Percentiles rank a stretch among this genome's conserved stretches.
Evolutionary conservation across 1,140 invertebrate genomes (phyloP).

Genomic region (Heliconius hermathena): DNA sequence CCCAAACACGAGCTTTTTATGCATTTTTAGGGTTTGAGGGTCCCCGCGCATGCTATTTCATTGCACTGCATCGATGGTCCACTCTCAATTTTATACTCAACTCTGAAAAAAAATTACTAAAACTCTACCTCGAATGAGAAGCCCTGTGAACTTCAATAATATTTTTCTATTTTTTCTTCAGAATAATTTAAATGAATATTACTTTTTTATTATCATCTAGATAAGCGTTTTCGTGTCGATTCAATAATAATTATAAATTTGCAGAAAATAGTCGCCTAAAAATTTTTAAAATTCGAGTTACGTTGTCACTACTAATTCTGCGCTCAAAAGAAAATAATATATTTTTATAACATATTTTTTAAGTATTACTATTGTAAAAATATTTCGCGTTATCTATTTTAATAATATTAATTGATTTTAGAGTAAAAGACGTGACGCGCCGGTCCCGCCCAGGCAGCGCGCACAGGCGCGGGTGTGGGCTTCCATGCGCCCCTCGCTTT

Average conservation of each 20-base stretch:
- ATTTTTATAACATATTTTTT: conserved; percentile 54
- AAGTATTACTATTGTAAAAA: conserved; percentile 3
- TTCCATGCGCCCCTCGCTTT: conserved; percentile 54
- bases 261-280: not conserved
- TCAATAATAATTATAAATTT: not conserved
- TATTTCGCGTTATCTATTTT: not conserved
- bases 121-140: conserved; percentile 42
- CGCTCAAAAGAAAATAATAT: conserved; percentile 36
- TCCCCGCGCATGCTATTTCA: conserved; percentile 53
- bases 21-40: conserved; percentile 57
- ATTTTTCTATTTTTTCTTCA: conserved; percentile 39
- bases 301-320: not conserved
- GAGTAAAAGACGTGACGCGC: conserved; percentile 26
- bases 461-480: conserved; percentile 50
- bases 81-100: not conserved
- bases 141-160: conserved; percentile 36
- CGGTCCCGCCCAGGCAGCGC: conserved; percentile 56
- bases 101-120: conserved; percentile 60
- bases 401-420: not conserved
- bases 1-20: conserved; percentile 60
- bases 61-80: not conserved
- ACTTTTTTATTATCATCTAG: not conserved
- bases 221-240: conserved; percentile 22
- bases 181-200: not conserved
- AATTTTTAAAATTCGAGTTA: conserved; percentile 18